Evolutionary conservation across 2,113 vertebrate genomes (phyloP).

Genomic region (Ochotona curzoniae): DNA sequence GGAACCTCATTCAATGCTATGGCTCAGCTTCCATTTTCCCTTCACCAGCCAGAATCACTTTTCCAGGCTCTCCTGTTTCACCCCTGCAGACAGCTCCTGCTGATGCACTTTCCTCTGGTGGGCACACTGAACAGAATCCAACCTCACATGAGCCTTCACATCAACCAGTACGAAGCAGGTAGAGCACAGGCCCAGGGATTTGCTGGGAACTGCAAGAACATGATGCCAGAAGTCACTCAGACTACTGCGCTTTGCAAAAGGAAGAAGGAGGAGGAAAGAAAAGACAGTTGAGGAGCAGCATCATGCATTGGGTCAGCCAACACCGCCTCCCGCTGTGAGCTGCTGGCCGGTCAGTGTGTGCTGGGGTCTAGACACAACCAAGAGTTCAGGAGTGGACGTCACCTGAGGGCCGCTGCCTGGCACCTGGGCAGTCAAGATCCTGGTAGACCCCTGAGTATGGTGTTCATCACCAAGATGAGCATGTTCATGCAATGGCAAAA

Average conservation of each 20-base stretch:
- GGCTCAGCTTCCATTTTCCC: background rate
- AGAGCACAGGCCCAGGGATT: background rate
- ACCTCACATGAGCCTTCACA: background rate
- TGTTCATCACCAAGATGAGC: slow-evolving; percentile 43
- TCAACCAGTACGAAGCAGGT: background rate
- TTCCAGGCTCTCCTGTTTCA: background rate
- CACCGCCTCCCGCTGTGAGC: background rate
- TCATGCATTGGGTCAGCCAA: slow-evolving; percentile 9
- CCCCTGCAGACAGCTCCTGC: background rate
- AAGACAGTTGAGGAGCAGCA: background rate
- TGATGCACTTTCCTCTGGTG: background rate
- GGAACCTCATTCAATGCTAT: background rate
- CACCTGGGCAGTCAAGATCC: slow-evolving; percentile 36
- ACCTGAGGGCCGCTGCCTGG: background rate
- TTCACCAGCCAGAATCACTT: background rate
- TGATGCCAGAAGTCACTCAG: background rate
- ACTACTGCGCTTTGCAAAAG: too few species aligned
- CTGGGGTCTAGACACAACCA: slow-evolving; percentile 30
- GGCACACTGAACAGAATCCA: slow-evolving; percentile 57
- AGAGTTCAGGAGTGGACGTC: slow-evolving; percentile 21
- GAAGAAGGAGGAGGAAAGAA: background rate
- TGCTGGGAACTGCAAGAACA: slow-evolving; percentile 10
- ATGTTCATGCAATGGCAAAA: slow-evolving; percentile 52
- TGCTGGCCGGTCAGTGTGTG: background rate
- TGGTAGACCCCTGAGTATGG: background rate